phyloP scores from a whole-genome alignment of 2,888 invertebrate genomes.

The Fragum fragum region DNA sequence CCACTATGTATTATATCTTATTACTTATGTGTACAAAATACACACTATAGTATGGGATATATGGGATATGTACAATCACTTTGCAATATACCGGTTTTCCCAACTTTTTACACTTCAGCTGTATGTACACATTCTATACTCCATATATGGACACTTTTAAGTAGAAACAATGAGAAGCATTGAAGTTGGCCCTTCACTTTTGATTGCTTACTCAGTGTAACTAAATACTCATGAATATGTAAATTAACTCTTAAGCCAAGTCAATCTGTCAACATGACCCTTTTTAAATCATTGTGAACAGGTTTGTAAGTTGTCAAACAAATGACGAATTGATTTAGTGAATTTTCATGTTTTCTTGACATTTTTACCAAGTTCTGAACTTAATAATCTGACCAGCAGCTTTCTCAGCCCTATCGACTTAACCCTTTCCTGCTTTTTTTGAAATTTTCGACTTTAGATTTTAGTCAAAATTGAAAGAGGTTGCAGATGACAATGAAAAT shows the following conservation, averaged over 20 bases:
- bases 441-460: too few species aligned
- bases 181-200: background rate
- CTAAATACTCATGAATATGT: slow-evolving; percentile 6
- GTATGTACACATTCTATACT: background rate
- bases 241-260: background rate
- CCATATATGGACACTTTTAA: background rate
- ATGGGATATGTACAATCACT: background rate
- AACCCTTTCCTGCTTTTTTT: too few species aligned
- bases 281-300: background rate
- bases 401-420: too few species aligned
- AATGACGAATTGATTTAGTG: too few species aligned
- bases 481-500: too few species aligned
- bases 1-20: background rate
- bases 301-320: background rate
- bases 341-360: too few species aligned
- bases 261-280: background rate
- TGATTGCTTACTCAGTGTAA: slow-evolving; percentile 3
- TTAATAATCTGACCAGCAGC: too few species aligned
- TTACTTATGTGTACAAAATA: slow-evolving; percentile 6
- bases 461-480: too few species aligned
- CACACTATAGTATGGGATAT: background rate
- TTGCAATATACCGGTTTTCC: background rate
- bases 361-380: too few species aligned
- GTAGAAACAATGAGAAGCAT: background rate
- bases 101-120: background rate